Evolutionary conservation across 2,888 invertebrate species (phyloP).

Genomic region (Drosophila acutilabella): DNA sequence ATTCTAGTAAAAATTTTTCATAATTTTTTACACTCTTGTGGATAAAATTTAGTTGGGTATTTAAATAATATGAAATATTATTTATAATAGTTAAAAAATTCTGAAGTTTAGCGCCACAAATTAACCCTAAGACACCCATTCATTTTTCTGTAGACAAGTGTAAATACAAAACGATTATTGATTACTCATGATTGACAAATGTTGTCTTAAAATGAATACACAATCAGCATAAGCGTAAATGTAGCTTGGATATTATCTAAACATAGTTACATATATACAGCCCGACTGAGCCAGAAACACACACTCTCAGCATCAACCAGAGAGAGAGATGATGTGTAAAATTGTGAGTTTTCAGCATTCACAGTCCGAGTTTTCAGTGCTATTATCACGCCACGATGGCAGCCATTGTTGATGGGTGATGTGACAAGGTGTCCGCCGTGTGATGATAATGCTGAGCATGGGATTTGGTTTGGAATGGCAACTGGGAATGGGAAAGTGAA

Average conservation of each 20-base stretch:
- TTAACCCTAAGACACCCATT: neutral
- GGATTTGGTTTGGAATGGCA: slow-evolving; percentile 18
- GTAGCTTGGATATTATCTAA: slow-evolving; percentile 64
- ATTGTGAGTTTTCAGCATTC: slow-evolving; percentile 25
- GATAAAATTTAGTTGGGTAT: too few relatives aligned
- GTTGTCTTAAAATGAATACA: slow-evolving; percentile 33
- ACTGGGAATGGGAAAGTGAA: too few relatives aligned
- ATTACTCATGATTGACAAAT: slow-evolving; percentile 8
- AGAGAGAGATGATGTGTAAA: slow-evolving; percentile 4
- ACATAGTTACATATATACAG: slow-evolving; percentile 63
- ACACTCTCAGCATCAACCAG: neutral
- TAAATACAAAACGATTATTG: neutral
- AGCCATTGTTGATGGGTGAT: slow-evolving; percentile 61
- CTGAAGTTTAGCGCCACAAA: too few relatives aligned
- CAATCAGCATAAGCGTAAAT: slow-evolving; percentile 59
- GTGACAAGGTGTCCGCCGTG: slow-evolving; percentile 27
- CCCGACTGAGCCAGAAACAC: slow-evolving; percentile 11
- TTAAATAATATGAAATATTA: too few relatives aligned
- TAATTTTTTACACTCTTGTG: too few relatives aligned
- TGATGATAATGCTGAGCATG: slow-evolving; percentile 40
- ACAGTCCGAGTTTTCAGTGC: slow-evolving; percentile 46
- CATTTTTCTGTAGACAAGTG: neutral
- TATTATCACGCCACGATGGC: slow-evolving; percentile 75
- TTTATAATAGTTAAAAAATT: too few relatives aligned
- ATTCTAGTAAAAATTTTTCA: too few relatives aligned